A percentile compares a stretch with the other conserved stretches of the same genome.
Conservation (phyloP, 23 tunicate species). For the Oikopleura dioica region DNA sequence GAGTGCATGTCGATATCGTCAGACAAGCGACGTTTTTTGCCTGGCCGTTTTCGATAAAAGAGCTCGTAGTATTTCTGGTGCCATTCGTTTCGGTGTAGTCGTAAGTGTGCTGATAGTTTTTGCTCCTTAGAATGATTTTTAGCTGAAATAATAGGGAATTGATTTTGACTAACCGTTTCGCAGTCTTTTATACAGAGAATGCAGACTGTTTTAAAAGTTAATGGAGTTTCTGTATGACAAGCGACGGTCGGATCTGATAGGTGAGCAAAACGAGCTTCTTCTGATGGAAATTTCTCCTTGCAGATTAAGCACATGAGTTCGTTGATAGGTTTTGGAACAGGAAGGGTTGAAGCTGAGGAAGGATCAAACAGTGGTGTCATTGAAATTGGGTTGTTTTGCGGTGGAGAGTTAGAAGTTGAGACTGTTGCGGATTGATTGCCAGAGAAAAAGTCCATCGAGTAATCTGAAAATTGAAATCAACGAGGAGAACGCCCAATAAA, state of each 20-base stretch:
- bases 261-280: background rate
- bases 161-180: background rate
- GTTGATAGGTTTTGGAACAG: no score
- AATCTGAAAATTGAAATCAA: no score
- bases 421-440: no score
- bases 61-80: background rate
- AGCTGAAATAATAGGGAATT: background rate
- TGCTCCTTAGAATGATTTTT: background rate
- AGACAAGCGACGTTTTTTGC: background rate
- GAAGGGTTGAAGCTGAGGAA: no score
- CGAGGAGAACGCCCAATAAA: no score
- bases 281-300: background rate
- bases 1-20: background rate
- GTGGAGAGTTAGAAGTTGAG: no score
- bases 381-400: no score
- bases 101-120: background rate
- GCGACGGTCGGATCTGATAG: background rate
- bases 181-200: background rate
- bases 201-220: background rate
- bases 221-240: background rate
- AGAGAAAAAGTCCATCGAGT: no score
- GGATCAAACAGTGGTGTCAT: no score
- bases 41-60: background rate
- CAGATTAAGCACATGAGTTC: background rate
- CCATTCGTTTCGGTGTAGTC: background rate